Evolutionary conservation across 2,113 vertebrate species (phyloP).

Genomic region (Saimiri boliviensis): DNA sequence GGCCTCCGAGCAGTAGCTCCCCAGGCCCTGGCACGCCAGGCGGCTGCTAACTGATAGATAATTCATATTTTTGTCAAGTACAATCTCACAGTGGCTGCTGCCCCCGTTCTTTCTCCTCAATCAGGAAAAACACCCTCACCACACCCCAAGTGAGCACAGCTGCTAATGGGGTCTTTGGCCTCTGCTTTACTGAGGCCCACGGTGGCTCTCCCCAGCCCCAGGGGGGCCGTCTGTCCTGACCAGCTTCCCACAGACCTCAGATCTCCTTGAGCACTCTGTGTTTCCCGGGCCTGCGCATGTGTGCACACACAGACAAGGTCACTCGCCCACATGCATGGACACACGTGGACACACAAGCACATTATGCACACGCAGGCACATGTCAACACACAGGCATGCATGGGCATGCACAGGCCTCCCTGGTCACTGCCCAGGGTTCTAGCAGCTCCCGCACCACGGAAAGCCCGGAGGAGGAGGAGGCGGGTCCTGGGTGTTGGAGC

Average conservation of each 20-base stretch:
- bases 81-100: not conserved
- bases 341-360: not conserved
- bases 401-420: rapidly evolving
- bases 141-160: not conserved
- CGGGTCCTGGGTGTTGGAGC: rapidly evolving
- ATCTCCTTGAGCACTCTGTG: not conserved
- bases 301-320: not conserved
- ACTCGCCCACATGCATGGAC: not conserved
- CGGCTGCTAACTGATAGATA: slow-evolving; percentile 85
- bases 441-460: not conserved
- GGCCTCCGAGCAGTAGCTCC: not conserved
- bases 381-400: rapidly evolving
- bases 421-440: not conserved
- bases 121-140: not conserved
- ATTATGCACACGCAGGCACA: not conserved
- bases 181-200: not conserved
- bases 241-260: not conserved
- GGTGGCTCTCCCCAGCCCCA: rapidly evolving
- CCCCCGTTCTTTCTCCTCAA: not conserved
- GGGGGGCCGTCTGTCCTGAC: not conserved
- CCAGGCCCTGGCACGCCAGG: slow-evolving; percentile 34
- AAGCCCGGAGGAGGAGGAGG: no score
- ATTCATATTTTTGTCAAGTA: slow-evolving; percentile 83
- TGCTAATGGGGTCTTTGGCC: slow-evolving; percentile 76
- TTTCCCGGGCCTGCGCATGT: not conserved